Evolutionary conservation across 2,797 vertebrate genomes (phyloP), one percentile per base, ranked within the genome.

Genomic region (Silurus aristotelis): DNA sequence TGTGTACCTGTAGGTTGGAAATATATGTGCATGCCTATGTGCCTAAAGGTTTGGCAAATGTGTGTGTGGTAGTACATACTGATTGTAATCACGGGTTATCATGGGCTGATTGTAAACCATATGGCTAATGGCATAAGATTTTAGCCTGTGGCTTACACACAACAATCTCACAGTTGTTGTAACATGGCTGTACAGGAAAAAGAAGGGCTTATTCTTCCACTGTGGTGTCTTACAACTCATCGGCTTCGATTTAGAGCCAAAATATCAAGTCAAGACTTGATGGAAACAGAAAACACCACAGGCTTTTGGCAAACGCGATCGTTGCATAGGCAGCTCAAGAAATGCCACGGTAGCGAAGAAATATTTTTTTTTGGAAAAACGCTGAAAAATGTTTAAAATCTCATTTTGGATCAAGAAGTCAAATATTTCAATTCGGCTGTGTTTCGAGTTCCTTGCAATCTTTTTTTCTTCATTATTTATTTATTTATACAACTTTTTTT

Each of bases 51-150:
- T 43, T 64, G 17, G 10, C 6, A 19, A 64, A 27, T 66, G 92
- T 88, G 89, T 84, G 83, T 80, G 63, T 79, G 76, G 25, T 43
- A 8, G 58, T 78, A 61, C 58, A 61, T 19, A 61, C 31, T 22
- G 58, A 80, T 56, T 61, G 52, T 61, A 76, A 85, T 82, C 58
- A 14, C 17, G 10, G 31, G 63, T 90, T 89, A 89, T 90, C 89
- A 46, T 66, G 87, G 91, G 93, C 92, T 91, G 91, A 94, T 94
- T 93, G 91, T 91, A 92, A 92, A 91, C 92, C 86, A 84, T 38
- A 66, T 80, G 89, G 85, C 87, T 84, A 89, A 88, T 67, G 85
- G 84, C 87, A 84, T 83, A 68, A 70, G 80, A 20, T 22, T 58
- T 78, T 78, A 14, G 31, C 76, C 76, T 78, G 76, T 78, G 76